Conservation (phyloP, 1,140 invertebrate species). For the Protaetia brevitarsis region DNA sequence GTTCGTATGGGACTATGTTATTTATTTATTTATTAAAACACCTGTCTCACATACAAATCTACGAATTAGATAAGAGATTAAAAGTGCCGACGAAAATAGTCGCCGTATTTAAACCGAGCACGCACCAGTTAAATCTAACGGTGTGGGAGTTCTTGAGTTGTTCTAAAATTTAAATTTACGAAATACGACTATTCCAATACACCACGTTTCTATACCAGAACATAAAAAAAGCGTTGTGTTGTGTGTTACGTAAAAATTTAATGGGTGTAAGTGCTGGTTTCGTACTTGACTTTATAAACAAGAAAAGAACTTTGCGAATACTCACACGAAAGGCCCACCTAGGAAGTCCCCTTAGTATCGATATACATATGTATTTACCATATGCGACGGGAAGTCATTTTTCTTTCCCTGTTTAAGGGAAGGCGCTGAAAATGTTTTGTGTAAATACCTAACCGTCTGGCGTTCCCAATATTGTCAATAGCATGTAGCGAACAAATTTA, state of each 20-base stretch:
- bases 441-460: too few species aligned
- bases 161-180: neutral
- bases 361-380: neutral
- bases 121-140: neutral
- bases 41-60: neutral
- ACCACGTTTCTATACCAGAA: too few species aligned
- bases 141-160: neutral
- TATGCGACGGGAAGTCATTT: neutral
- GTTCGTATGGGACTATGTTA: neutral
- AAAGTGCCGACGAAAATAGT: neutral
- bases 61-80: neutral
- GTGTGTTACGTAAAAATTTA: too few species aligned
- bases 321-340: neutral
- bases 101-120: neutral
- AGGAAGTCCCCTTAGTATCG: too few species aligned
- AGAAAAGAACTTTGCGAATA: too few species aligned
- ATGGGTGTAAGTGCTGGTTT: too few species aligned
- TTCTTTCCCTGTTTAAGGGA: neutral
- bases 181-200: too few species aligned
- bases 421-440: neutral
- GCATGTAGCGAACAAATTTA: too few species aligned
- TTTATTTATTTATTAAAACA: neutral
- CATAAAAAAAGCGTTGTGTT: too few species aligned
- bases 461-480: too few species aligned
- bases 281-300: too few species aligned